Percentiles rank a stretch among this genome's conserved stretches.
Evolutionary conservation across 2,797 vertebrate genomes (phyloP).

Genomic region (Aplochiton taeniatus): DNA sequence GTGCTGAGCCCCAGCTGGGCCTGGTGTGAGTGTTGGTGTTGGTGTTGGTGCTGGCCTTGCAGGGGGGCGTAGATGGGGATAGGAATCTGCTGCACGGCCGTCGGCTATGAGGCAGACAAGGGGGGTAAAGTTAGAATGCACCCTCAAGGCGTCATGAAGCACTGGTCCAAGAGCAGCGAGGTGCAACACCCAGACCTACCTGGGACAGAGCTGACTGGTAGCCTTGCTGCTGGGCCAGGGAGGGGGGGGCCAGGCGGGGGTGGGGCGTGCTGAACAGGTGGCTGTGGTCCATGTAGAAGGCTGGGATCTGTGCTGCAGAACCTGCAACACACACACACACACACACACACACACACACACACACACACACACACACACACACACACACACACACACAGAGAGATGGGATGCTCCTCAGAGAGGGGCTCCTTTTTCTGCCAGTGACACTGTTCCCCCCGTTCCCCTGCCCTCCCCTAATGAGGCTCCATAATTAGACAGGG

Average conservation of each 20-base stretch:
- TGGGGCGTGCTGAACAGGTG: conserved; percentile 95
- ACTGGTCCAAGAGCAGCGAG: background rate
- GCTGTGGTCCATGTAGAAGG: conserved; percentile 99
- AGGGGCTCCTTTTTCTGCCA: background rate
- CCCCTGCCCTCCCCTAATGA: too few relatives aligned
- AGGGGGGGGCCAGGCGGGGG: conserved; percentile 91
- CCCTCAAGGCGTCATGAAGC: background rate
- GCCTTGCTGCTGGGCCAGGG: conserved; percentile 93
- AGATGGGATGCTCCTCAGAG: background rate
- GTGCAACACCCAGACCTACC: conserved; percentile 65
- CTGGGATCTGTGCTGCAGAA: conserved; percentile 91
- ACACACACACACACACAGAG: background rate
- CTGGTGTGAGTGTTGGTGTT: conserved; percentile 82
- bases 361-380: too few relatives aligned
- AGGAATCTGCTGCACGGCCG: conserved; percentile 96
- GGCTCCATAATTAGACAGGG: too few relatives aligned
- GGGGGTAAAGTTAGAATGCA: background rate
- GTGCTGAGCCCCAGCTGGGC: conserved; percentile 88
- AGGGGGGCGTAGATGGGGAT: conserved; percentile 97
- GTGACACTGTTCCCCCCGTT: too few relatives aligned
- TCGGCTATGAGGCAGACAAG: conserved; percentile 69
- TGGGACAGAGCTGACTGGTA: conserved; percentile 97
- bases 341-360: conserved; percentile 8
- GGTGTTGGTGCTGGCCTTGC: conserved; percentile 90
- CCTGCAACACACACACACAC: conserved; percentile 59